Percentiles rank a stretch among this genome's conserved stretches.
phyloP scores from a whole-genome alignment of 2,797 vertebrate genomes.

The Chromis chromis region DNA sequence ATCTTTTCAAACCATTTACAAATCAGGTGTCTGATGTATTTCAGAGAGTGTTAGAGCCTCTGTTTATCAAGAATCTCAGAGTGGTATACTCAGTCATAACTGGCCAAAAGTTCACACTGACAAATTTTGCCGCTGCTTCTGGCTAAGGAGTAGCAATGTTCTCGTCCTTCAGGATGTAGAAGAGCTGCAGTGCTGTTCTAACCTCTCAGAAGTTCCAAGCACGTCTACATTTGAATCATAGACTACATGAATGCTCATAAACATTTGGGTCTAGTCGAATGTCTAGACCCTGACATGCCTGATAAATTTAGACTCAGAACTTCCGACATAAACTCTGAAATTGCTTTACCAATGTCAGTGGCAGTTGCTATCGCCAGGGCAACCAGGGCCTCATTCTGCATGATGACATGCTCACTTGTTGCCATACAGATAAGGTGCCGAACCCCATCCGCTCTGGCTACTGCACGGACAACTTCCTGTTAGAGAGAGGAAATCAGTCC shows the following conservation, averaged over 20 bases:
- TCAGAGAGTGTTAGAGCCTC: too few species aligned
- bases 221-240: too few species aligned
- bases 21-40: too few species aligned
- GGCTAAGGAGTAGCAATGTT: neutral
- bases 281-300: neutral
- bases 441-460: slow-evolving; percentile 87
- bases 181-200: too few species aligned
- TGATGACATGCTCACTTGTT: slow-evolving; percentile 88
- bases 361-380: slow-evolving; percentile 90
- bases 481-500: slow-evolving; percentile 29
- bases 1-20: neutral
- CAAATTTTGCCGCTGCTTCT: neutral
- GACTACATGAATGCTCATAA: too few species aligned
- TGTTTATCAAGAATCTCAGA: neutral
- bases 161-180: too few species aligned
- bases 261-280: too few species aligned
- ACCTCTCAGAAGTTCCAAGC: too few species aligned
- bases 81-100: neutral
- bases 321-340: neutral
- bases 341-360: slow-evolving; percentile 86
- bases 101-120: too few species aligned
- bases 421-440: slow-evolving; percentile 91
- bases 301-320: neutral
- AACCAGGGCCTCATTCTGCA: slow-evolving; percentile 92
- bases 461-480: slow-evolving; percentile 89